These are phyloP conservation scores for Acronicta alni DNA, from an alignment of 2,888 invertebrate species.

Conservation along the genomic window DNA sequence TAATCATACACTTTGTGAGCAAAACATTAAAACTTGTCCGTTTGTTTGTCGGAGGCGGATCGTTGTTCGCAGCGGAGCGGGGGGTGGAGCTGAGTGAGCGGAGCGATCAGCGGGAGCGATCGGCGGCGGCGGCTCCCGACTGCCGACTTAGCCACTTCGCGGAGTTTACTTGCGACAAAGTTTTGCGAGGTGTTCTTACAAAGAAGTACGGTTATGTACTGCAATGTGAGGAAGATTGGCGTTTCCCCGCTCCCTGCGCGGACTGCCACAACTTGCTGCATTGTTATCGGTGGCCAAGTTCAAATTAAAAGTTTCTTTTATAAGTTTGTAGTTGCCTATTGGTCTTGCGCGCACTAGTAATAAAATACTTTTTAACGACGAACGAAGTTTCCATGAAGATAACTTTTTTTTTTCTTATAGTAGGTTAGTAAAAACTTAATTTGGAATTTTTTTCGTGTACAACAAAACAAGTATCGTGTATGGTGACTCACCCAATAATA, in stretches of 20 bases:
- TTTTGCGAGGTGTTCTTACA: slow-evolving; percentile 87
- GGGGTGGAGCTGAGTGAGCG: slow-evolving; percentile 62
- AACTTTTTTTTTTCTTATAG: slow-evolving; percentile 17
- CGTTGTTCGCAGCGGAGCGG: slow-evolving; percentile 72
- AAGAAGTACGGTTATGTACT: slow-evolving; percentile 86
- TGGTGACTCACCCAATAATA: slow-evolving; percentile 39
- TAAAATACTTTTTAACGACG: slow-evolving; percentile 63
- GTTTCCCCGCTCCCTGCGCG: slow-evolving; percentile 74
- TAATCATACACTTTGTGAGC: slow-evolving; percentile 90
- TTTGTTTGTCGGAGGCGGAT: slow-evolving; percentile 87
- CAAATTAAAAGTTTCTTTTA: slow-evolving; percentile 83
- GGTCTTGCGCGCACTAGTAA: slow-evolving; percentile 63
- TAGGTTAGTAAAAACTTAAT: slow-evolving; percentile 26
- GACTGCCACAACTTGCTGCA: slow-evolving; percentile 78
- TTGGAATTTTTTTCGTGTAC: slow-evolving; percentile 10
- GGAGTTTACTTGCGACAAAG: slow-evolving; percentile 87
- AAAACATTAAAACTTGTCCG: slow-evolving; percentile 90
- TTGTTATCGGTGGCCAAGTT: slow-evolving; percentile 81
- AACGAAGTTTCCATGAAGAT: slow-evolving; percentile 17
- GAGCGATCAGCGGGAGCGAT: slow-evolving; percentile 68
- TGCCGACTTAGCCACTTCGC: slow-evolving; percentile 68
- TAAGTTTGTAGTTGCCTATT: slow-evolving; percentile 72
- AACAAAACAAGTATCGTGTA: slow-evolving; percentile 16
- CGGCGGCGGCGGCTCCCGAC: slow-evolving; percentile 67
- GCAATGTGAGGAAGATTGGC: slow-evolving; percentile 84